These are phyloP conservation scores for Alosa alosa DNA, from an alignment of 2,113 vertebrate genomes.

Conservation along the genomic window DNA sequence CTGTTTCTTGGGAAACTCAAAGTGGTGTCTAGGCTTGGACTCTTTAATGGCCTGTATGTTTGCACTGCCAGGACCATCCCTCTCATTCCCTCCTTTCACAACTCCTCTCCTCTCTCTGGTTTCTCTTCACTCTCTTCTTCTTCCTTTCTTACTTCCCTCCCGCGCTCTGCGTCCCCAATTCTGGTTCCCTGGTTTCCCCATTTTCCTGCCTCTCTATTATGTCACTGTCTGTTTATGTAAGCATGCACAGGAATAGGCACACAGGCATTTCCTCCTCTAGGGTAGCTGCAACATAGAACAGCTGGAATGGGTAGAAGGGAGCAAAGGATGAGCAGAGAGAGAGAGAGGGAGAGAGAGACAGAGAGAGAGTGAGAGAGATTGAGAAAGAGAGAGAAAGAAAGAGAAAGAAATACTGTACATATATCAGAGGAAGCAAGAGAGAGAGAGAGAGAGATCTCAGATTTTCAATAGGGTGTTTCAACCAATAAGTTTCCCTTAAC, in stretches of 20 bases:
- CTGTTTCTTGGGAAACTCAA: not conserved
- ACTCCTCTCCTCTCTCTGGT: too few relatives aligned
- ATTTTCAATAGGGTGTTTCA: too few relatives aligned
- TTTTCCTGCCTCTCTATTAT: not conserved
- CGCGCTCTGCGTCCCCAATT: not conserved
- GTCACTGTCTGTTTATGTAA: not conserved
- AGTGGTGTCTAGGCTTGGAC: not conserved
- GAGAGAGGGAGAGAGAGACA: not conserved
- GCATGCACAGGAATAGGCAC: not conserved
- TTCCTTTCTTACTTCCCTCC: not conserved
- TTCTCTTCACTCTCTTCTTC: not conserved
- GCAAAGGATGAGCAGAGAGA: not conserved
- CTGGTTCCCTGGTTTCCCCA: not conserved
- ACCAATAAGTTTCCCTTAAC: too few relatives aligned
- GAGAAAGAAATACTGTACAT: not conserved
- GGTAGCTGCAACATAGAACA: not conserved
- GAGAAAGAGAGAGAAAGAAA: not conserved
- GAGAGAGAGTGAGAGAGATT: not conserved
- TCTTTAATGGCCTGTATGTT: not conserved
- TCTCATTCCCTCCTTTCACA: not conserved
- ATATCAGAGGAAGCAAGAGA: too few relatives aligned
- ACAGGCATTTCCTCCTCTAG: slow-evolving; percentile 2
- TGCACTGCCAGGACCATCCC: not conserved
- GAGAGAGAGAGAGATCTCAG: too few relatives aligned
- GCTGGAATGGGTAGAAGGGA: slow-evolving; percentile 11